phyloP scores from a whole-genome alignment of 2,797 vertebrate genomes.

The Sandelia bainsii region DNA sequence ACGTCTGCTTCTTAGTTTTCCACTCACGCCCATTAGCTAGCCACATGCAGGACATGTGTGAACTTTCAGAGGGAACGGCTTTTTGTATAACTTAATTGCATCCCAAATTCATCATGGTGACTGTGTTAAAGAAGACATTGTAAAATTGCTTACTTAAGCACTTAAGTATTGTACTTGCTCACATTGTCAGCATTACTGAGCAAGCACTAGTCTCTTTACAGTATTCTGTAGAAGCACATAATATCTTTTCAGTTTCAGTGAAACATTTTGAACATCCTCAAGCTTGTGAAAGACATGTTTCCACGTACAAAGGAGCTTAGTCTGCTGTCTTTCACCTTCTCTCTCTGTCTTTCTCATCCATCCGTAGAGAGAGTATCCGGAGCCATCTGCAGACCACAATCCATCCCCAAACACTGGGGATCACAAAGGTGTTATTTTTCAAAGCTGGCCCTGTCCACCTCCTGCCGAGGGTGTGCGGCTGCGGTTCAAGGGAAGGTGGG shows the following conservation, averaged over 20 bases:
- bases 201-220: background rate
- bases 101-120: constrained; percentile 13
- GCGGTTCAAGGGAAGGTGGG: constrained; percentile 95
- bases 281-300: background rate
- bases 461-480: constrained; percentile 92
- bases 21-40: constrained; percentile 57
- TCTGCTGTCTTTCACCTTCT: constrained; percentile 16
- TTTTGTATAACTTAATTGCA: constrained; percentile 58
- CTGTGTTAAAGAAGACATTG: background rate
- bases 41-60: constrained; percentile 69
- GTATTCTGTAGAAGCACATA: background rate
- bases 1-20: constrained; percentile 67
- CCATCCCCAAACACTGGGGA: constrained; percentile 95
- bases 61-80: constrained; percentile 37
- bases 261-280: background rate
- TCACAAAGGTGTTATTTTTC: constrained; percentile 99
- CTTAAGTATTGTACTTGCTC: background rate
- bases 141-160: constrained; percentile 9
- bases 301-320: constrained; percentile 9
- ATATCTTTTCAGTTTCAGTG: background rate
- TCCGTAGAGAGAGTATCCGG: constrained; percentile 62
- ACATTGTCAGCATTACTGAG: background rate
- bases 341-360: constrained; percentile 58
- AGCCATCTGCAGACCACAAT: constrained; percentile 96
- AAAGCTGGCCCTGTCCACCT: constrained; percentile 93